Conservation (phyloP, 2,797 vertebrate species). For the Micromesistius poutassou region DNA sequence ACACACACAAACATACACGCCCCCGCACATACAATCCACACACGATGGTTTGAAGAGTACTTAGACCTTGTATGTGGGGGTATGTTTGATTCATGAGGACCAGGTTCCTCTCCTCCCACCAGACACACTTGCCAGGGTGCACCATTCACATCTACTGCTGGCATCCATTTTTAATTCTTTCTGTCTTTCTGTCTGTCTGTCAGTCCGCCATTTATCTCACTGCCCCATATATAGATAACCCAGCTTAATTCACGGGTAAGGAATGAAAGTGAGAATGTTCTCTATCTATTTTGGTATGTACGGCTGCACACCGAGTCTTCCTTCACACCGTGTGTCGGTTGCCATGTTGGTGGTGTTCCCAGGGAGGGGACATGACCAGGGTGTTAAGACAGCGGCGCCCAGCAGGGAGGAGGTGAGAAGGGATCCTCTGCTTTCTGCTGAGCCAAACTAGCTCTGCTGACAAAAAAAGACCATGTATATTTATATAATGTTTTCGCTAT, state of each 20-base stretch:
- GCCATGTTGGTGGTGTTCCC: constrained; percentile 15
- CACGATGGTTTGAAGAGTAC: neutral
- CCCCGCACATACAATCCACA: neutral
- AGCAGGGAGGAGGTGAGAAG: neutral
- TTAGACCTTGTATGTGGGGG: neutral
- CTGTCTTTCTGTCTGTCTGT: neutral
- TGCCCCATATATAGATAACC: neutral
- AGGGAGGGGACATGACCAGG: constrained; percentile 10
- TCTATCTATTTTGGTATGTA: neutral
- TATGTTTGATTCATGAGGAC: neutral
- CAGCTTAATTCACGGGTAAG: neutral
- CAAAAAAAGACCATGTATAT: constrained; percentile 1
- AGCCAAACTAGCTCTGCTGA: no score
- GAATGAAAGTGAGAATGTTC: neutral
- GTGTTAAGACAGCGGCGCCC: constrained; percentile 23
- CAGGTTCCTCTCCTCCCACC: neutral
- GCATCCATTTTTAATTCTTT: neutral
- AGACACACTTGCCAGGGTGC: neutral
- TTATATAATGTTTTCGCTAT: neutral
- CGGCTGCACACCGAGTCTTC: neutral
- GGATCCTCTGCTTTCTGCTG: neutral
- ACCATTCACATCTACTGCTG: neutral
- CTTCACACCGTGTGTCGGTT: constrained; percentile 13
- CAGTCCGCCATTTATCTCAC: neutral
- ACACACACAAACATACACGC: neutral